Conservation (phyloP, 2,113 vertebrate genomes). For the Rhinolophus sinicus region DNA sequence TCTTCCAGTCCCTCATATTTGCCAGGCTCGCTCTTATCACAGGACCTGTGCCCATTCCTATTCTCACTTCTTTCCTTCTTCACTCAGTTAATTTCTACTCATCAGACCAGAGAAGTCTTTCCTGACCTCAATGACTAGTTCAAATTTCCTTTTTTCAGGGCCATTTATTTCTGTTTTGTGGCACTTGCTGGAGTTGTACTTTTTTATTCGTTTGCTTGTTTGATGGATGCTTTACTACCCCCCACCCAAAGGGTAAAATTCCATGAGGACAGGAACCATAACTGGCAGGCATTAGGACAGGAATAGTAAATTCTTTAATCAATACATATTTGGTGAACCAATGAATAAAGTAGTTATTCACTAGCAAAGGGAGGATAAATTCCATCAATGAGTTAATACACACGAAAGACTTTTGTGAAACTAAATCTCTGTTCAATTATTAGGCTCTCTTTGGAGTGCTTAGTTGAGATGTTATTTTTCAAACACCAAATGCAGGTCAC, state of each 20-base stretch:
- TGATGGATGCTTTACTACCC: not conserved
- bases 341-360: not conserved
- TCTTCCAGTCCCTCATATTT: no score
- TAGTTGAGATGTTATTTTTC: conserved; percentile 7
- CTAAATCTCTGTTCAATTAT: not conserved
- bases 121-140: not conserved
- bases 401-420: not conserved
- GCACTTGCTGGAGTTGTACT: not conserved
- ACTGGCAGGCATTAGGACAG: not conserved
- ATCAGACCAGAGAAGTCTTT: not conserved
- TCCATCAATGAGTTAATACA: not conserved
- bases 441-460: not conserved
- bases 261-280: not conserved
- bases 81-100: not conserved
- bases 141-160: not conserved
- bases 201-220: not conserved
- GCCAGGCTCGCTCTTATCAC: not conserved
- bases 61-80: not conserved
- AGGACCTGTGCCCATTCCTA: not conserved
- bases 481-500: not conserved
- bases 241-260: not conserved
- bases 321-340: not conserved
- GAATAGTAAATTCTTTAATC: not conserved
- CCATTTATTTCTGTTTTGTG: not conserved
- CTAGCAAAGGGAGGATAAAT: not conserved